These are phyloP conservation scores for Quadriops clusia DNA, from an alignment of 2,888 invertebrate species.

Conservation along the genomic window DNA sequence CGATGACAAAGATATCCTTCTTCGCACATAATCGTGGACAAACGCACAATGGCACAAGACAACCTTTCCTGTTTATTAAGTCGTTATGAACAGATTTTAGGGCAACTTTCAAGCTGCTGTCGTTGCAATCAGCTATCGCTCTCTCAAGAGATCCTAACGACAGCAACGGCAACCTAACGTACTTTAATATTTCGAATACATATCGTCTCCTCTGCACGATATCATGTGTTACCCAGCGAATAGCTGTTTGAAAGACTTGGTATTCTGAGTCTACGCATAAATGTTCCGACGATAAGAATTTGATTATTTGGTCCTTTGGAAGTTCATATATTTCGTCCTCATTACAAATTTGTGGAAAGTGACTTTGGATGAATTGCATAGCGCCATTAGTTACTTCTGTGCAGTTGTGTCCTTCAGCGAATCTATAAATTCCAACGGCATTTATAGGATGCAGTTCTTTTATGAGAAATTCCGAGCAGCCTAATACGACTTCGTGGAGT, in stretches of 20 bases:
- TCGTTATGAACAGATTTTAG: constrained; percentile 69
- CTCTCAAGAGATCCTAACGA: constrained; percentile 67
- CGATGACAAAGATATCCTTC: constrained; percentile 77
- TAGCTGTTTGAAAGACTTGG: constrained; percentile 77
- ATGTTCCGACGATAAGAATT: constrained; percentile 72
- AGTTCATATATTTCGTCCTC: constrained; percentile 81
- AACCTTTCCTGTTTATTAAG: constrained; percentile 62
- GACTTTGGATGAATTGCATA: constrained; percentile 68
- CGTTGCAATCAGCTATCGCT: constrained; percentile 63
- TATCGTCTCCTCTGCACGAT: constrained; percentile 63
- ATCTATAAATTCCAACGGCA: constrained; percentile 78
- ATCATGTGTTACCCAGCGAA: constrained; percentile 80
- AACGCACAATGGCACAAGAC: constrained; percentile 61
- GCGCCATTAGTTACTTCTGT: constrained; percentile 64
- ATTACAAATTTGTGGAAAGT: constrained; percentile 68
- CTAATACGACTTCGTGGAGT: constrained; percentile 67
- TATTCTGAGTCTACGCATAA: constrained; percentile 80
- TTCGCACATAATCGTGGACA: constrained; percentile 76
- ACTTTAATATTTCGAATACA: constrained; percentile 74
- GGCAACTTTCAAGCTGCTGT: constrained; percentile 66
- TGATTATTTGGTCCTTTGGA: constrained; percentile 63
- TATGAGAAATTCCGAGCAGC: constrained; percentile 75
- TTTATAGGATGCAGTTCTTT: constrained; percentile 78
- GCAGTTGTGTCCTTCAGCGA: constrained; percentile 83
- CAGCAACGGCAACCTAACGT: constrained; percentile 73